These are phyloP conservation scores for Paedocypris micromegethes DNA, from an alignment of 2,797 vertebrate species.

Conservation along the genomic window DNA sequence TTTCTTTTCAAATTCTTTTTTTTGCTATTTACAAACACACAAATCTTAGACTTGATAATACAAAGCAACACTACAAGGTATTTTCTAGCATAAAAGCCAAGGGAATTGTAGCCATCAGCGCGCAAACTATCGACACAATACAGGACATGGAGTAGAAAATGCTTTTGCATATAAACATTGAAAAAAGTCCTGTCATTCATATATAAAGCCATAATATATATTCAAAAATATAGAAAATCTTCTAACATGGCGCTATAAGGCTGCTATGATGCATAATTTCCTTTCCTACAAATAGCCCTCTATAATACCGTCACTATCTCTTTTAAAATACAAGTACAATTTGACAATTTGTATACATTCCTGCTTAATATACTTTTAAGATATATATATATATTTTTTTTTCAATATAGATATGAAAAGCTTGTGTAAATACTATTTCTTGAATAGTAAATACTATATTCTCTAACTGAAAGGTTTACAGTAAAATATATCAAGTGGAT, in stretches of 20 bases:
- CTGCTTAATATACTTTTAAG: conserved; percentile 82
- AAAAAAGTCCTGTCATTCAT: conserved; percentile 83
- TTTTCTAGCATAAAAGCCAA: conserved; percentile 74
- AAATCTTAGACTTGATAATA: conserved; percentile 82
- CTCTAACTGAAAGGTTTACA: conserved; percentile 71
- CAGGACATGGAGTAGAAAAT: conserved; percentile 85
- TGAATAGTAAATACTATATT: conserved; percentile 67
- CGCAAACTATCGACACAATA: conserved; percentile 80
- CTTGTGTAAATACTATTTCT: conserved; percentile 91
- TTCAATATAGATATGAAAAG: conserved; percentile 74
- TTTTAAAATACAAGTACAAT: conserved; percentile 93
- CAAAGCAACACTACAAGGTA: conserved; percentile 81
- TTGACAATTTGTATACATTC: conserved; percentile 93
- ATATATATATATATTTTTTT: conserved; percentile 49
- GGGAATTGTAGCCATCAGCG: conserved; percentile 63
- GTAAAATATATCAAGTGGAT: conserved; percentile 90
- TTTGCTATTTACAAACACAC: conserved; percentile 85
- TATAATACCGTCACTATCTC: conserved; percentile 88
- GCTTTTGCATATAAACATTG: conserved; percentile 92
- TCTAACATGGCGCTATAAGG: conserved; percentile 71
- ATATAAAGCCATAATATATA: conserved; percentile 86
- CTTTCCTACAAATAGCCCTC: conserved; percentile 87
- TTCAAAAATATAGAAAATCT: conserved; percentile 87
- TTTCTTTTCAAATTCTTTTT: conserved; percentile 76
- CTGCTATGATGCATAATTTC: conserved; percentile 84